phyloP scores from a whole-genome alignment of 2,888 invertebrate genomes.

The Ischnus inquisitorius region DNA sequence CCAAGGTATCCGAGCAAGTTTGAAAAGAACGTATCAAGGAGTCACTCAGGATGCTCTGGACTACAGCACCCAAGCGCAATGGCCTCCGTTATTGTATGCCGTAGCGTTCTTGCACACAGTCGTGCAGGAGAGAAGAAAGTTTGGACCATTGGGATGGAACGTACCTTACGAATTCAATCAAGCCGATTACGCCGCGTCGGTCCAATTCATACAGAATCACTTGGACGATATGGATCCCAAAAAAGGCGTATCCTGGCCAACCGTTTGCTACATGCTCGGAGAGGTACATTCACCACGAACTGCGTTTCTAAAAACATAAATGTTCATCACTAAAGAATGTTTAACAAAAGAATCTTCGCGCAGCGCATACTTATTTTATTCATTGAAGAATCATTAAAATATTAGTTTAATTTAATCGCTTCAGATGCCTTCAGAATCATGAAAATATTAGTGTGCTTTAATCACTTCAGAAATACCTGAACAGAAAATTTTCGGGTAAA shows the following conservation, averaged over 20 bases:
- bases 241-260: slow-evolving; percentile 98
- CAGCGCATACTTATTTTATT: too few relatives aligned
- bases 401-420: too few relatives aligned
- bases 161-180: slow-evolving; percentile 99
- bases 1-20: slow-evolving; percentile 96
- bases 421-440: background rate
- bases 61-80: slow-evolving; percentile 95
- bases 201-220: slow-evolving; percentile 98
- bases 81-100: slow-evolving; percentile 97
- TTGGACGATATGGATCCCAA: slow-evolving; percentile 98
- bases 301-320: background rate
- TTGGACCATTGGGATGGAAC: slow-evolving; percentile 99
- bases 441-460: background rate
- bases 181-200: slow-evolving; percentile 97
- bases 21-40: slow-evolving; percentile 96
- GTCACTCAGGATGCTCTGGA: slow-evolving; percentile 97
- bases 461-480: background rate
- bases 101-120: slow-evolving; percentile 98
- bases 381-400: background rate
- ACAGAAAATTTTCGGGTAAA: background rate
- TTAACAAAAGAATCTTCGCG: too few relatives aligned
- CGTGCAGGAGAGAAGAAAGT: slow-evolving; percentile 97
- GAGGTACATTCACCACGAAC: slow-evolving; percentile 87
- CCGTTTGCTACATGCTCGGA: slow-evolving; percentile 98
- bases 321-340: background rate